Evolutionary conservation across 2,888 invertebrate species (phyloP).

Genomic region (Microctonus hyperodae): DNA sequence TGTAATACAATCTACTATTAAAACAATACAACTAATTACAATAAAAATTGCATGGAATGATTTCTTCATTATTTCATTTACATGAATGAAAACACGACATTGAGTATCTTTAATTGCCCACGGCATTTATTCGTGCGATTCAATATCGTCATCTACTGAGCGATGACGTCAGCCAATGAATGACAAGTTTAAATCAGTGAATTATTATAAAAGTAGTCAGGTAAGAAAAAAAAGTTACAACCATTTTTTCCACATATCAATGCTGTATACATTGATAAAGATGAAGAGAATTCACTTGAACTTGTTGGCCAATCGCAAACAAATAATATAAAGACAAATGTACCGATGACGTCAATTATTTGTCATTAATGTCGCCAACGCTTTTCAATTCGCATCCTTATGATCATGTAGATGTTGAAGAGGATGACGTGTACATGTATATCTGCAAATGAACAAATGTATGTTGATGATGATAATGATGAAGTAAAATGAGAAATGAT

Average conservation of each 20-base stretch:
- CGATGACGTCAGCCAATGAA: slow-evolving; percentile 14
- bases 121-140: not conserved
- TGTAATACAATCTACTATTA: too few relatives aligned
- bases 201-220: not conserved
- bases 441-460: slow-evolving; percentile 26
- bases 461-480: slow-evolving; percentile 20
- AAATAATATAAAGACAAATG: slow-evolving; percentile 4
- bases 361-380: slow-evolving; percentile 14
- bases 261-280: not conserved
- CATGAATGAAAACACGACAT: not conserved
- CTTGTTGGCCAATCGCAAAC: not conserved
- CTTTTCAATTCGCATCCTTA: not conserved
- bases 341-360: not conserved
- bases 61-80: not conserved
- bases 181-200: slow-evolving; percentile 5
- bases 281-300: not conserved
- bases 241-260: not conserved
- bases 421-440: slow-evolving; percentile 28
- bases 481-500: slow-evolving; percentile 26
- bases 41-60: not conserved
- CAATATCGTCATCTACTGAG: slow-evolving; percentile 13
- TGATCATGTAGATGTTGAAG: slow-evolving; percentile 7
- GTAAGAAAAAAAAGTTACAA: not conserved
- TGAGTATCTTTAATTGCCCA: not conserved
- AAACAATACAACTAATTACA: not conserved